These are phyloP conservation scores for Pseudomugil tenellus DNA, from an alignment of 2,797 vertebrate species.

Conservation along the genomic window DNA sequence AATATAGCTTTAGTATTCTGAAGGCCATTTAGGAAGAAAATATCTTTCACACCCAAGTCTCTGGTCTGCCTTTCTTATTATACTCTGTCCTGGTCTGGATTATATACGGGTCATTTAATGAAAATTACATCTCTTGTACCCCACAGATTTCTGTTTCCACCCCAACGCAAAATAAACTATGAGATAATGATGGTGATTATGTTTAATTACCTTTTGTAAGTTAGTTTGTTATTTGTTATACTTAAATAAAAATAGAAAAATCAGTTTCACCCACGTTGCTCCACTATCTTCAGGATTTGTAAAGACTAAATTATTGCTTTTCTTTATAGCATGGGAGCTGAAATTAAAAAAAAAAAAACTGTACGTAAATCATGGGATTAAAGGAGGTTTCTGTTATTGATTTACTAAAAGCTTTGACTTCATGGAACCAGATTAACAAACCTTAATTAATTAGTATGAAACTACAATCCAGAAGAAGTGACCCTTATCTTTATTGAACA, in stretches of 20 bases:
- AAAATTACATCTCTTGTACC: not conserved
- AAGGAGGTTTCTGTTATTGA: not conserved
- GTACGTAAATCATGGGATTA: not conserved
- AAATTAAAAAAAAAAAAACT: not conserved
- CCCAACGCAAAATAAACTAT: too few species aligned
- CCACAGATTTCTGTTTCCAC: not conserved
- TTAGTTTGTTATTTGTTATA: too few species aligned
- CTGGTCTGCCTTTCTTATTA: not conserved
- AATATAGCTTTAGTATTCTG: slow-evolving; percentile 39
- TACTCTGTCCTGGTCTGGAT: not conserved
- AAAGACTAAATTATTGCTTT: too few species aligned
- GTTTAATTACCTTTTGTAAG: too few species aligned
- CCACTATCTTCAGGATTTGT: too few species aligned
- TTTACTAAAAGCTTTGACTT: not conserved
- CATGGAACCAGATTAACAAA: not conserved
- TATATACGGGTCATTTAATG: not conserved
- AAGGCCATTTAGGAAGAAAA: slow-evolving; percentile 25
- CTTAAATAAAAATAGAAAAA: not conserved
- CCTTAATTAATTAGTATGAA: not conserved
- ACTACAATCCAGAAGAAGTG: not conserved
- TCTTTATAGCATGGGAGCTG: too few species aligned
- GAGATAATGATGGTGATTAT: too few species aligned
- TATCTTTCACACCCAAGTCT: not conserved
- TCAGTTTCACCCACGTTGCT: too few species aligned
- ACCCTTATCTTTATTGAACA: not conserved